Conservation (phyloP, 2,113 vertebrate genomes). For the Oreamnos americanus region DNA sequence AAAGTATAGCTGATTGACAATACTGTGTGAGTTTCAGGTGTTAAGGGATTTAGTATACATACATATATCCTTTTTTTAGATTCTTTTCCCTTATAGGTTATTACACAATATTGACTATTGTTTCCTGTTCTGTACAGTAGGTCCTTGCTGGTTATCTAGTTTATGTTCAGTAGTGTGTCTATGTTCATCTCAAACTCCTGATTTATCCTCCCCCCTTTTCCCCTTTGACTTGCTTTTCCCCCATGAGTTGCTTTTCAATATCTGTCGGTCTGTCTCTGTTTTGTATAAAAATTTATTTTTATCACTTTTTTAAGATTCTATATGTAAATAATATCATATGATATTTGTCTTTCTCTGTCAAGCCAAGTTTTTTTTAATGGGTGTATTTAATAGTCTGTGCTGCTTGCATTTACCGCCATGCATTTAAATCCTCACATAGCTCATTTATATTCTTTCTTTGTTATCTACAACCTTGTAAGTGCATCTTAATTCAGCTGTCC, state of each 20-base stretch:
- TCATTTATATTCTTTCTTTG: not conserved
- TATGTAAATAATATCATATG: not conserved
- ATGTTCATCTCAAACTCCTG: not conserved
- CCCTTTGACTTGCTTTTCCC: not conserved
- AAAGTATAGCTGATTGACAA: not conserved
- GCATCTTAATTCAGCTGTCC: not conserved
- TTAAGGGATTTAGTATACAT: too few species aligned
- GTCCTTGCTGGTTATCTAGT: not conserved
- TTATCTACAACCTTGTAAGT: not conserved
- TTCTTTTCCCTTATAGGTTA: not conserved
- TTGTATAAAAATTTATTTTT: not conserved
- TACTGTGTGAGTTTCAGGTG: not conserved
- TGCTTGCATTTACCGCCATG: not conserved
- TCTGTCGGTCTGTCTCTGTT: not conserved
- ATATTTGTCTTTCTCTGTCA: not conserved
- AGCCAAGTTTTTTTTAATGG: not conserved
- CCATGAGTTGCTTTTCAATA: not conserved
- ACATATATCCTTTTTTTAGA: not conserved
- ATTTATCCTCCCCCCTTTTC: not conserved
- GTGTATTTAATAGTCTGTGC: too few species aligned
- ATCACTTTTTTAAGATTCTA: not conserved
- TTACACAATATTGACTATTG: too few species aligned
- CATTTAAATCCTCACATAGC: not conserved
- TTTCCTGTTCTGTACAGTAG: not conserved
- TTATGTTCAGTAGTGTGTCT: not conserved